These are phyloP conservation scores for Plodia interpunctella DNA, from an alignment of 1,140 invertebrate genomes.

Conservation along the genomic window DNA sequence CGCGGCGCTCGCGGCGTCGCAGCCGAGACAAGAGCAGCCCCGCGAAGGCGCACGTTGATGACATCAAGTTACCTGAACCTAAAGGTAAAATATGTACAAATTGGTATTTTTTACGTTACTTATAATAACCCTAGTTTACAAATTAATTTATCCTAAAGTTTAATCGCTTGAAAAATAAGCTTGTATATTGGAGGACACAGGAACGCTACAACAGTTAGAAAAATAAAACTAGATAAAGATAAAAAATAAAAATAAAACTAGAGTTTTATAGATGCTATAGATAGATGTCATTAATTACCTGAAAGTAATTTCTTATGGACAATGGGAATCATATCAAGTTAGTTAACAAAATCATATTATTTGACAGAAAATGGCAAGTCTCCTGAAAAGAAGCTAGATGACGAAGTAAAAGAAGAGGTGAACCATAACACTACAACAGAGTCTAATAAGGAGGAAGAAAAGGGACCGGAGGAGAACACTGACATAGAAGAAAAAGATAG, in stretches of 20 bases:
- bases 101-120: background rate
- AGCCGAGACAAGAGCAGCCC: conserved; percentile 54
- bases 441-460: conserved; percentile 12
- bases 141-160: too few species aligned
- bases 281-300: too few species aligned
- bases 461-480: conserved; percentile 6
- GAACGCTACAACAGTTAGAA: too few species aligned
- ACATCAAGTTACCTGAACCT: conserved; percentile 56
- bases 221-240: too few species aligned
- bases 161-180: too few species aligned
- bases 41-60: conserved; percentile 47
- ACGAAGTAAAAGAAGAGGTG: conserved; percentile 46
- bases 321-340: background rate
- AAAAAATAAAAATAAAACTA: too few species aligned
- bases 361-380: conserved; percentile 68
- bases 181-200: too few species aligned
- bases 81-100: conserved; percentile 36
- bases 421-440: conserved; percentile 38
- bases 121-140: too few species aligned
- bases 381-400: conserved; percentile 70
- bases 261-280: too few species aligned
- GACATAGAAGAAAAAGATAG: conserved; percentile 38
- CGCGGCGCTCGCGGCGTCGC: conserved; percentile 53
- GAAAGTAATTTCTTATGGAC: too few species aligned
- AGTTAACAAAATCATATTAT: background rate